These are phyloP conservation scores for Nomada hirtipes DNA, from an alignment of 2,888 invertebrate species.

Conservation along the genomic window DNA sequence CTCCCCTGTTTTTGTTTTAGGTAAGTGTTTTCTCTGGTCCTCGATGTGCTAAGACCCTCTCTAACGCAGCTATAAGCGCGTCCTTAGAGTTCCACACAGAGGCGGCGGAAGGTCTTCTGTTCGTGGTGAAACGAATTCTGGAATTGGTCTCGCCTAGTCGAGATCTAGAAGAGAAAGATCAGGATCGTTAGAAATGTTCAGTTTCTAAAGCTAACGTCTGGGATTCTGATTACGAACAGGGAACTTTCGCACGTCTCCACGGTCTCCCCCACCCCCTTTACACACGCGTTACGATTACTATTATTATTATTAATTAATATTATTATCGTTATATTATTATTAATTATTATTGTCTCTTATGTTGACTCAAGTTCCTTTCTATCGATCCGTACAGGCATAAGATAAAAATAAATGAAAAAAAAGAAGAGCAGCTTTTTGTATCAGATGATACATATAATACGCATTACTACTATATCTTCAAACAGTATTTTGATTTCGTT, in stretches of 20 bases:
- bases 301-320: conserved; percentile 26
- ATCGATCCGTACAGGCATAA: conserved; percentile 69
- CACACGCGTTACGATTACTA: conserved; percentile 48
- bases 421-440: conserved; percentile 55
- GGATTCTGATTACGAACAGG: conserved; percentile 23
- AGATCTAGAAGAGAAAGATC: conserved; percentile 4
- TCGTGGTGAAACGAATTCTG: conserved; percentile 15
- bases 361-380: conserved; percentile 73
- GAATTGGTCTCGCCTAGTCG: not conserved
- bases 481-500: conserved; percentile 70
- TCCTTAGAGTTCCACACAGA: conserved; percentile 44
- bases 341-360: conserved; percentile 54
- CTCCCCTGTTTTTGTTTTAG: conserved; percentile 2
- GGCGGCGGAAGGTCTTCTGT: conserved; percentile 6
- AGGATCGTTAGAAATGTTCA: conserved; percentile 1
- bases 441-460: conserved; percentile 49
- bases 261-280: conserved; percentile 17
- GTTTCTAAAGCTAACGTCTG: not conserved
- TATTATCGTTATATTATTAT: conserved; percentile 34
- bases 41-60: conserved; percentile 45
- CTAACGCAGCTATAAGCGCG: conserved; percentile 36
- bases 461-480: conserved; percentile 68
- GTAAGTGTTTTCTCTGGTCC: conserved; percentile 15
- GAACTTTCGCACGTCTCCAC: conserved; percentile 18
- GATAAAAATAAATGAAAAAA: conserved; percentile 43